Evolutionary conservation across 2,888 invertebrate species (phyloP).

Genomic region (Drosophila anomelani): DNA sequence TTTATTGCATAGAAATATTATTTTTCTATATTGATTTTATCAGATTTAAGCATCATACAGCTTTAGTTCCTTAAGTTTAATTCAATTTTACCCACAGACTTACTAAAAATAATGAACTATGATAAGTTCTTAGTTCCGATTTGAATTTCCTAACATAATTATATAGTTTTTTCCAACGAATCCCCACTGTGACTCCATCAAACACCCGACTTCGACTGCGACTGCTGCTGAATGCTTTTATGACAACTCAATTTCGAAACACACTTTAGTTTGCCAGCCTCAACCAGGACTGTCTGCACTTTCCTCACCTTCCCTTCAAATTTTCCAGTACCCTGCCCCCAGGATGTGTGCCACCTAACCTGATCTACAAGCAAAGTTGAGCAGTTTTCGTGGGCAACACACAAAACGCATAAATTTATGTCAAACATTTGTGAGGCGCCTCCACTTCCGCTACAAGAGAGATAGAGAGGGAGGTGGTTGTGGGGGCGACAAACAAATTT

Average conservation of each 20-base stretch:
- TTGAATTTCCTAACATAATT: neutral
- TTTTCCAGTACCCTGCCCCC: slow-evolving; percentile 8
- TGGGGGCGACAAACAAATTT: slow-evolving; percentile 69
- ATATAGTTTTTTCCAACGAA: neutral
- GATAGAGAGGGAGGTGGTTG: slow-evolving; percentile 16
- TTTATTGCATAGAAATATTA: no score
- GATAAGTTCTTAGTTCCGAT: neutral
- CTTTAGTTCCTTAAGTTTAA: no score
- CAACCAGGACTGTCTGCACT: slow-evolving; percentile 48
- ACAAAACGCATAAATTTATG: slow-evolving; percentile 80
- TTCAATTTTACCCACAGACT: no score
- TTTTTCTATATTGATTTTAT: no score
- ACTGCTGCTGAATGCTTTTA: slow-evolving; percentile 59
- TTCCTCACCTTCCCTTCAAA: neutral
- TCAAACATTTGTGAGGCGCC: slow-evolving; percentile 61
- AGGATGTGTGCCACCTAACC: slow-evolving; percentile 50
- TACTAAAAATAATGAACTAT: no score
- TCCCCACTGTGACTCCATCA: slow-evolving; percentile 40
- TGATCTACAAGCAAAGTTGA: slow-evolving; percentile 67
- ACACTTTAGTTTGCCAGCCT: slow-evolving; percentile 74
- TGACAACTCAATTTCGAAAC: slow-evolving; percentile 78
- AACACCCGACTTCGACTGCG: slow-evolving; percentile 8
- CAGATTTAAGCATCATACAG: no score
- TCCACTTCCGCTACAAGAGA: slow-evolving; percentile 5
- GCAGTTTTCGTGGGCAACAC: slow-evolving; percentile 45